Base-by-base conservation (phyloP, 2,888 invertebrate genomes). In the Fragum sueziense region DNA sequence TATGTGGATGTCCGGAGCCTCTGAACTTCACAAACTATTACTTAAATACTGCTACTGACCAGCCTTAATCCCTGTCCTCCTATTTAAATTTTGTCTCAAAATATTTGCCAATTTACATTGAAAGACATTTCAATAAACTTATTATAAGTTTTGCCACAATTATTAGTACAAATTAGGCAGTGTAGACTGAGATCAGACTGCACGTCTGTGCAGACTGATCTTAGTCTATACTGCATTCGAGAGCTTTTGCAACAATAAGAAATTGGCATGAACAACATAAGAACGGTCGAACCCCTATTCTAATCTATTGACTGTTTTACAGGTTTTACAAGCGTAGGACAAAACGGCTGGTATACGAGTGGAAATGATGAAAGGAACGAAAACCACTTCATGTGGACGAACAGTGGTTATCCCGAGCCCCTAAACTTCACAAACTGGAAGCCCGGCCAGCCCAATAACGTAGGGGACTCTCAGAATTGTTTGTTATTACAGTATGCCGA, bases 391-490 rank as follows among this genome's bases (percentile, higher is more conserved):
- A 74, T 79, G 0, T 89, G 89, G 89, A 87, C 88, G 14, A 80
- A 86, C 41, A 82, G 83, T 20, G 88, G 88, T 0, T 80, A 72
- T 29, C 82, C 85, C 7, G 74, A 82, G 47, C 52, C 17, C 29
- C 20, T 82, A 1, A 82, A 73, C 54, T 87, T 84, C 77, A 80
- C 80, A 0, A 74, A 87, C 84, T 88, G 88, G 88, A 83, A 86
- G 37, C 25, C 74, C 1, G 88, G 88, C 3, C 89, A 89, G 69
- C 88, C 89, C 17, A 89, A 89, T 74, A 87, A 89, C 54, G 89
- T 88, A 20, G 89, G 83, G 2, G 79, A 84, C 68, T 75, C 77
- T 31, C 89, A 89, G 78, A 75, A 89, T 74, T 89, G 89, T 75
- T 74, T 89, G 9, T 79, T 88, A 11, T 76, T 89, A 80, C 82